phyloP scores from a whole-genome alignment of 2,113 vertebrate species.

The Glaucidium brasilianum region DNA sequence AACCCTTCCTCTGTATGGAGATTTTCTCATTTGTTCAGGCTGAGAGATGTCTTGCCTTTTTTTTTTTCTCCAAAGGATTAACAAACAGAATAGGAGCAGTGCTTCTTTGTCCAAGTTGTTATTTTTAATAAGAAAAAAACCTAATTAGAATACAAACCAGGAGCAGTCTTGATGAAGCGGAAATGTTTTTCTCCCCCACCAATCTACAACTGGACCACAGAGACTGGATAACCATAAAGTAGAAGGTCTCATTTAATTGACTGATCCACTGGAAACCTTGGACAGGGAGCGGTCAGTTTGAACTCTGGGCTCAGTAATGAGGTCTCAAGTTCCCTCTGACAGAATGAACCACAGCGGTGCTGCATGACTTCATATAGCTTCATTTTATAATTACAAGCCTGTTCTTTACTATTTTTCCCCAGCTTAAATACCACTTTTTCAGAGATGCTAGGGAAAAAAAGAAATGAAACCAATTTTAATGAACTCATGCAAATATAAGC shows the following conservation, averaged over 20 bases:
- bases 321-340: neutral
- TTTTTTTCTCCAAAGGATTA: neutral
- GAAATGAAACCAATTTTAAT: conserved; percentile 46
- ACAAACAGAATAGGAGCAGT: neutral
- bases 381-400: conserved; percentile 30
- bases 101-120: neutral
- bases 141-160: conserved; percentile 33
- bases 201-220: neutral
- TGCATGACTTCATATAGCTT: conserved; percentile 17
- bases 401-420: conserved; percentile 31
- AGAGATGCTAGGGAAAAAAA: neutral
- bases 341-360: neutral
- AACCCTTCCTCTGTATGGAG: neutral
- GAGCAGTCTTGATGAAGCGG: neutral
- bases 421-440: conserved; percentile 42
- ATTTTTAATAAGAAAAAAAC: conserved; percentile 36
- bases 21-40: conserved; percentile 34
- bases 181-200: neutral
- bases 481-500: conserved; percentile 57
- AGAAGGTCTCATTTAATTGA: conserved; percentile 32
- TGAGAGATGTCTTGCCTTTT: neutral
- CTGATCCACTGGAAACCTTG: neutral
- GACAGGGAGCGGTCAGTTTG: conserved; percentile 2
- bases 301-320: conserved; percentile 38
- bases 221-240: neutral